Evolutionary conservation across 1,140 invertebrate species (phyloP).

Genomic region (Psix sp.): DNA sequence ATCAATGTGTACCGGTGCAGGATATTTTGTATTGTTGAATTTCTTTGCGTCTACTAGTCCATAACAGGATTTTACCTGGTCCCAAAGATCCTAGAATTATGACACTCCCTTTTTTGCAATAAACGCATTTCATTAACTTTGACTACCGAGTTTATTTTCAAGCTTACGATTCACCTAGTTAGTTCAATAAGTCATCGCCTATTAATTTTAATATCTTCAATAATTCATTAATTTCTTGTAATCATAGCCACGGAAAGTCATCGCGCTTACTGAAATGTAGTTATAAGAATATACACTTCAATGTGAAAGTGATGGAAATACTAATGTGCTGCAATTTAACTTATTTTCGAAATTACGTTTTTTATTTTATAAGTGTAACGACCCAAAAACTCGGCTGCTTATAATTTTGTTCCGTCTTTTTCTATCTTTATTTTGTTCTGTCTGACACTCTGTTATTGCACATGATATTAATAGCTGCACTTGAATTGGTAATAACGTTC

Average conservation of each 20-base stretch:
- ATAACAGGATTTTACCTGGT: constrained; percentile 65
- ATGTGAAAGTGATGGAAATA: too few relatives aligned
- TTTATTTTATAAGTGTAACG: constrained; percentile 12
- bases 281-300: too few relatives aligned
- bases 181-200: constrained; percentile 23
- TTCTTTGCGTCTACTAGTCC: constrained; percentile 51
- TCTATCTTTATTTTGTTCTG: too few relatives aligned
- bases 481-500: constrained; percentile 16
- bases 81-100: constrained; percentile 66
- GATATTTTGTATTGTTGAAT: constrained; percentile 9
- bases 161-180: constrained; percentile 19
- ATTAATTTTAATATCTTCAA: too few relatives aligned
- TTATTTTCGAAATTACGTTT: too few relatives aligned
- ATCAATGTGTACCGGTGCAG: too few relatives aligned
- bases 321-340: too few relatives aligned
- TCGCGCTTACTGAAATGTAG: constrained; percentile 3
- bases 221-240: too few relatives aligned
- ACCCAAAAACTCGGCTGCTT: constrained; percentile 12
- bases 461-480: constrained; percentile 31
- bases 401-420: too few relatives aligned
- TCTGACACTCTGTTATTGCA: constrained; percentile 20
- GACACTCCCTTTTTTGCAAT: constrained; percentile 61
- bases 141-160: constrained; percentile 45
- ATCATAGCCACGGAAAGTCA: too few relatives aligned
- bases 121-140: constrained; percentile 62